A percentile compares a stretch with the other conserved stretches of the same genome.
phyloP scores from a whole-genome alignment of 2,797 vertebrate genomes.

The Lacerta agilis region DNA sequence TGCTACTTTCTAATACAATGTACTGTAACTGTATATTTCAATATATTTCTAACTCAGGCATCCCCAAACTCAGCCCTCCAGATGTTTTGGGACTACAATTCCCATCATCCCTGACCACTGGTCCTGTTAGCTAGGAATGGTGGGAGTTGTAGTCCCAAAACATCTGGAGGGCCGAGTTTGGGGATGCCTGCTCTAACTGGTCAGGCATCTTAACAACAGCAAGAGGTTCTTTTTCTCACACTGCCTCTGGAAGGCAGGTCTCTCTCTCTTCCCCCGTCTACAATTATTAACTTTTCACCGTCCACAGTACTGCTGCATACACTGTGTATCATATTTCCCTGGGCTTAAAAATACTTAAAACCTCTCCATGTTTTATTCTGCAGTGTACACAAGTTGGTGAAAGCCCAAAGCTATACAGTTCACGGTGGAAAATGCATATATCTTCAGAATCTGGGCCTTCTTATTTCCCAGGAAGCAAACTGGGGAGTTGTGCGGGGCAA shows the following conservation, averaged over 20 bases:
- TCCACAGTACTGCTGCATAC: too few species aligned
- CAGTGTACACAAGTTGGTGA: background rate
- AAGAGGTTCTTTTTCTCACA: background rate
- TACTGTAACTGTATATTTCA: too few species aligned
- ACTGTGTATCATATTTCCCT: background rate
- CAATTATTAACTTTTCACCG: background rate
- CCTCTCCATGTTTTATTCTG: background rate
- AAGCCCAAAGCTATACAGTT: background rate
- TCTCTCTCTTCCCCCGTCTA: background rate
- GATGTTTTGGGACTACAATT: too few species aligned
- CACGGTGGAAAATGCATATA: background rate
- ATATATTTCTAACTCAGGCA: background rate
- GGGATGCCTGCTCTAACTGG: background rate
- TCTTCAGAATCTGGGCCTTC: slow-evolving; percentile 31
- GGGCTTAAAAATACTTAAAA: background rate
- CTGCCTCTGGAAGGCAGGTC: background rate
- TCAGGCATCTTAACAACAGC: background rate
- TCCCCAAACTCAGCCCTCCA: too few species aligned
- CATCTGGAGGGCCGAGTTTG: too few species aligned
- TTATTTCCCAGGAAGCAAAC: slow-evolving; percentile 38
- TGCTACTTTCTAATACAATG: background rate
- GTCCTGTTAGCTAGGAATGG: too few species aligned
- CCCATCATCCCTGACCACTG: too few species aligned
- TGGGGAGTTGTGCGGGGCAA: background rate
- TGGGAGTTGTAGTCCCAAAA: too few species aligned